Evolutionary conservation across 2,888 invertebrate genomes (phyloP), one percentile per base, ranked within the genome.

Genomic region (Drosophila anceps): DNA sequence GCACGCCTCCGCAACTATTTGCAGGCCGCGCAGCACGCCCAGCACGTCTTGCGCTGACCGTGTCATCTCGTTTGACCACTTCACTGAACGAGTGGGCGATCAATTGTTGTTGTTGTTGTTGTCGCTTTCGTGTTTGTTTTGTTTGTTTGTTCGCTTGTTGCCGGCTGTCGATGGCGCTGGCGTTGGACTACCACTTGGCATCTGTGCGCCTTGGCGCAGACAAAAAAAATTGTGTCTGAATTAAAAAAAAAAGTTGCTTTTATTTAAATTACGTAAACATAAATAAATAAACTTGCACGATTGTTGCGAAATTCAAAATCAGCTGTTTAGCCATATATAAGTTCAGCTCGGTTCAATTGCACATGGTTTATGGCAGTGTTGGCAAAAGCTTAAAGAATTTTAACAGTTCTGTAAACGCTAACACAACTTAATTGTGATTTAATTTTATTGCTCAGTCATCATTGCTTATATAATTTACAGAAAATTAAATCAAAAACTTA

Each of bases 1-100:
- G 57, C 95, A 94, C 48, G 96, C 96, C 88, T 95, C 95, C 43
- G 94, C 93, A 59, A 97, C 95, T 54, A 95, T 93, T 86, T 96
- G 95, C 65, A 96, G 92, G 48, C 97, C 96, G 90, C 95, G 94
- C 79, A 97, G 88, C 72, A 97, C 93, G 48, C 95, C 95, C 82
- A 95, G 92, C 79, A 95, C 84, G 93, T 97, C 96, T 88, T 95
- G 94, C 41, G 84, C 73, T 91, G 93, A 92, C 86, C 94, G 94
- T 59, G 89, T 66, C 92, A 92, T 92, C 62, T 58, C 35, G 75
- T 72, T 68, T 75, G 65, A 71, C 75, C 62, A 57, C 64, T 59
- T 77, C 44, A 15, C 37, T 1, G 24, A 29, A 35, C 55, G 68
- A 44, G 68, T 75, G 63, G 59, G 71, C 33, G 55, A 24, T 44